Percentiles rank a stretch among this genome's conserved stretches.
Evolutionary conservation across 2,888 invertebrate genomes (phyloP).

Genomic region (Cheilosia variabilis): DNA sequence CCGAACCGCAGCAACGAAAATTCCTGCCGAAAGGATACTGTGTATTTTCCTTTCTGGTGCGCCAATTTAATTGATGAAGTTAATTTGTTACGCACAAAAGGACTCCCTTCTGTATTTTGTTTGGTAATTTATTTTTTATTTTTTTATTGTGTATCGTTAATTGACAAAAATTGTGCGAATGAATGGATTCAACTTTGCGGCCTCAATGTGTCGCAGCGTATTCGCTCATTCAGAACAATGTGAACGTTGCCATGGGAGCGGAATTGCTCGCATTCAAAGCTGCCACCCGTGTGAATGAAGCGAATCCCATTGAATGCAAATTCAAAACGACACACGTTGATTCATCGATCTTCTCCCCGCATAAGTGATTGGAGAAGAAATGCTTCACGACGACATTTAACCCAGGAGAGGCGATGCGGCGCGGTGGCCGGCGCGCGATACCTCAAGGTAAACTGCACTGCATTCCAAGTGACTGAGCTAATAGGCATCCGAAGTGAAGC

Average conservation of each 20-base stretch:
- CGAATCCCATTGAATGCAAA: slow-evolving; percentile 23
- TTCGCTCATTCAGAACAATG: slow-evolving; percentile 29
- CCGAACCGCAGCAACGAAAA: slow-evolving; percentile 19
- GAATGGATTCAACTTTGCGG: slow-evolving; percentile 32
- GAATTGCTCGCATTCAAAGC: not conserved
- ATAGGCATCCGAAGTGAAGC: slow-evolving; percentile 43
- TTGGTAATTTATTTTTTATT: not conserved
- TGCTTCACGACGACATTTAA: not conserved
- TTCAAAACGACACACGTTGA: not conserved
- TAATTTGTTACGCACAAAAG: slow-evolving; percentile 33
- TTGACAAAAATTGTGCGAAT: slow-evolving; percentile 56
- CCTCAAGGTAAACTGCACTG: slow-evolving; percentile 54
- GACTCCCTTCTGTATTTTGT: slow-evolving; percentile 13
- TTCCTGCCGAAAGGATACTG: slow-evolving; percentile 31
- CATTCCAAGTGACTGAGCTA: slow-evolving; percentile 59
- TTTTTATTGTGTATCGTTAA: slow-evolving; percentile 25
- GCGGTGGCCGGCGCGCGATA: not conserved
- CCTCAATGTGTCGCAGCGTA: slow-evolving; percentile 47
- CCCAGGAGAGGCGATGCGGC: slow-evolving; percentile 17
- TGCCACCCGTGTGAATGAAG: not conserved
- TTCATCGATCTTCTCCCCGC: slow-evolving; percentile 22
- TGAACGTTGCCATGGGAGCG: slow-evolving; percentile 5
- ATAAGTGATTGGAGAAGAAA: not conserved
- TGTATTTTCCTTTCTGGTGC: slow-evolving; percentile 1
- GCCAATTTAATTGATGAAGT: slow-evolving; percentile 35